phyloP scores from a whole-genome alignment of 2,797 vertebrate genomes.

The Lacerta bilineata region DNA sequence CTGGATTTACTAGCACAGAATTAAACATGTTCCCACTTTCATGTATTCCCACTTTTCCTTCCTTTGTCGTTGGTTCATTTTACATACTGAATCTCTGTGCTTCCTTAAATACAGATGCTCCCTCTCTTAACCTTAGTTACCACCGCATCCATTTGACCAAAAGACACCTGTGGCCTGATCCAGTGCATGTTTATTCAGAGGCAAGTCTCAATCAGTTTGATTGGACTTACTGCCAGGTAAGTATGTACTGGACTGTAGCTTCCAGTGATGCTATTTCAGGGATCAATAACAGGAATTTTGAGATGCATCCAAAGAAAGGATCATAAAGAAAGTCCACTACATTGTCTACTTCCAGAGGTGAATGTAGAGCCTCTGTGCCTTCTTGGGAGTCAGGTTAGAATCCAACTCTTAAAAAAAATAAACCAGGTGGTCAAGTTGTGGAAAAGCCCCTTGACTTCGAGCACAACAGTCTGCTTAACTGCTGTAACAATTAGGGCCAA shows the following conservation, averaged over 20 bases:
- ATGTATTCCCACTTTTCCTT: not conserved
- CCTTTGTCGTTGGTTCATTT: not conserved
- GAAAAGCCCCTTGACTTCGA: not conserved
- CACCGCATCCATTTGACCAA: conserved; percentile 5
- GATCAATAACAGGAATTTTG: conserved; percentile 39
- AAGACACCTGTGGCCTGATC: conserved; percentile 23
- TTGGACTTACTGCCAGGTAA: no score
- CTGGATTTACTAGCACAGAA: not conserved
- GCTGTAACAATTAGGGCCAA: not conserved
- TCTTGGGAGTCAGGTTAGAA: not conserved
- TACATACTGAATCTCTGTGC: not conserved
- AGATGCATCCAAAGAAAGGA: conserved; percentile 46
- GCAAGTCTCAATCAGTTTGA: not conserved
- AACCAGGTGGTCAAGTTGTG: not conserved
- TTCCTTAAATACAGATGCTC: conserved; percentile 13
- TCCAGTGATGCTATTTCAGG: conserved; percentile 53
- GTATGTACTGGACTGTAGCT: not conserved
- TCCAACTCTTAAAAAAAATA: not conserved
- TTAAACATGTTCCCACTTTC: not conserved
- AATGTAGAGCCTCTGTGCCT: conserved; percentile 8
- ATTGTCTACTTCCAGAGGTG: conserved; percentile 54
- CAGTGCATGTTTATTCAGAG: not conserved
- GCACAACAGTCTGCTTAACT: no score
- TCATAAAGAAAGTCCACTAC: conserved; percentile 44
- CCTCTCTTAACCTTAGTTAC: conserved; percentile 12